phyloP scores from a whole-genome alignment of 53 echinoderm and acorn worm species.

The Patiria pectinifera region DNA sequence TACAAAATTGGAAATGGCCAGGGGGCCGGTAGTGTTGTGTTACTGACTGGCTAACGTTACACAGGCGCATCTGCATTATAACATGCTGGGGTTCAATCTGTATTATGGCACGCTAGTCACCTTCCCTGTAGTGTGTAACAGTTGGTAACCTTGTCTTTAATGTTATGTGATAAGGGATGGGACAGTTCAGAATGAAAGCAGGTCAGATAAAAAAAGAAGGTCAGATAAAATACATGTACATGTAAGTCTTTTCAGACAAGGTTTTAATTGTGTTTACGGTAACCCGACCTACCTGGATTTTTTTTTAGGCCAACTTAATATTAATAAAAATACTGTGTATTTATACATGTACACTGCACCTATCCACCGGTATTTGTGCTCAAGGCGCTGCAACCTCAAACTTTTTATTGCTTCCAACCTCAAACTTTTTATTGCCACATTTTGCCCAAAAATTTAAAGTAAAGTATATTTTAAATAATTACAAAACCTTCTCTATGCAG shows the following conservation, averaged over 20 bases:
- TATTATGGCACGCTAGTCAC: neutral
- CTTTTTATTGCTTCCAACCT: no score
- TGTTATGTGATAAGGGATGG: neutral
- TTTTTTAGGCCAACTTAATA: no score
- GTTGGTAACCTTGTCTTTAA: slow-evolving; percentile 29
- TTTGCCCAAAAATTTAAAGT: no score
- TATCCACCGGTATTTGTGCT: no score
- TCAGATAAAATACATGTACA: neutral
- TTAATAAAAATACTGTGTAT: no score
- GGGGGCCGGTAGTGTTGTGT: slow-evolving; percentile 13
- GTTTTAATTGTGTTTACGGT: no score
- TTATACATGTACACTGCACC: no score
- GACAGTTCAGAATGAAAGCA: neutral
- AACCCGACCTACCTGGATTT: no score
- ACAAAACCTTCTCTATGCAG: no score
- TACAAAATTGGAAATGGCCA: slow-evolving; percentile 2
- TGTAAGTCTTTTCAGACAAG: neutral
- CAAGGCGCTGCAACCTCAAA: no score
- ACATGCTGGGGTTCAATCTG: slow-evolving; percentile 12
- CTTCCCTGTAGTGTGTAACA: slow-evolving; percentile 13
- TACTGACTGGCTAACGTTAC: neutral
- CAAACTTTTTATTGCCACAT: no score
- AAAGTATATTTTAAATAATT: no score
- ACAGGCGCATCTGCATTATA: neutral
- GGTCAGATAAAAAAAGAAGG: neutral